Percentiles rank a stretch among this genome's conserved stretches.
phyloP scores from a whole-genome alignment of 2,797 vertebrate species.

The Nannoperca australis region DNA sequence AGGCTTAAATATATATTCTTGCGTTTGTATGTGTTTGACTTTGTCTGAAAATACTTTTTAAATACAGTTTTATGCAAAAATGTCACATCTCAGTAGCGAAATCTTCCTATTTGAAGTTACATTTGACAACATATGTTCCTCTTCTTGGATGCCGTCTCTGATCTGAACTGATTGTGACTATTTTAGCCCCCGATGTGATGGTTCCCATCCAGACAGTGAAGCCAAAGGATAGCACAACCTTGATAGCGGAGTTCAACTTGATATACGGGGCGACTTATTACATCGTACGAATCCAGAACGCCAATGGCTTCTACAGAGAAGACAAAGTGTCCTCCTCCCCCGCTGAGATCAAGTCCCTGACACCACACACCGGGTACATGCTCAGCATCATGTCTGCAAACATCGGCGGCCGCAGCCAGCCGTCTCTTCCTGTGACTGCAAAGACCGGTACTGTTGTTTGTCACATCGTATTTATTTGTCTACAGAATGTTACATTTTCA shows the following conservation, averaged over 20 bases:
- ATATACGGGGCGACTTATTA: constrained; percentile 86
- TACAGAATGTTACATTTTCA: neutral
- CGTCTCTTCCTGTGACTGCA: constrained; percentile 85
- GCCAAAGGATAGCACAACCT: constrained; percentile 88
- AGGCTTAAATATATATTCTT: neutral
- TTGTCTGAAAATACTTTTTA: neutral
- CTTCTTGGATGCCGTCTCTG: neutral
- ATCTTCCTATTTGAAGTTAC: neutral
- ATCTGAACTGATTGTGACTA: constrained; percentile 14
- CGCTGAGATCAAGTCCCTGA: constrained; percentile 85
- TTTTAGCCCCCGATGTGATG: constrained; percentile 86
- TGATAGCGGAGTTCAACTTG: constrained; percentile 88
- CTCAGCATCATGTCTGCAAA: constrained; percentile 89
- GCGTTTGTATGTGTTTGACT: neutral
- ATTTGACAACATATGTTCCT: neutral
- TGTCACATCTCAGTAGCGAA: neutral
- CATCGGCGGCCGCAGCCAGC: constrained; percentile 87
- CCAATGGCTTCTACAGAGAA: constrained; percentile 83
- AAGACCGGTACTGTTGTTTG: constrained; percentile 88
- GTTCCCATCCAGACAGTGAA: constrained; percentile 78
- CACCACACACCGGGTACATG: constrained; percentile 88
- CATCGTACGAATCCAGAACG: constrained; percentile 83
- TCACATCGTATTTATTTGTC: neutral
- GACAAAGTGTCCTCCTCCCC: constrained; percentile 85
- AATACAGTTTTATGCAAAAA: neutral